Evolutionary conservation across 2,888 invertebrate species (phyloP), one percentile per base, ranked within the genome.

Genomic region (Luffia ferchaultella): DNA sequence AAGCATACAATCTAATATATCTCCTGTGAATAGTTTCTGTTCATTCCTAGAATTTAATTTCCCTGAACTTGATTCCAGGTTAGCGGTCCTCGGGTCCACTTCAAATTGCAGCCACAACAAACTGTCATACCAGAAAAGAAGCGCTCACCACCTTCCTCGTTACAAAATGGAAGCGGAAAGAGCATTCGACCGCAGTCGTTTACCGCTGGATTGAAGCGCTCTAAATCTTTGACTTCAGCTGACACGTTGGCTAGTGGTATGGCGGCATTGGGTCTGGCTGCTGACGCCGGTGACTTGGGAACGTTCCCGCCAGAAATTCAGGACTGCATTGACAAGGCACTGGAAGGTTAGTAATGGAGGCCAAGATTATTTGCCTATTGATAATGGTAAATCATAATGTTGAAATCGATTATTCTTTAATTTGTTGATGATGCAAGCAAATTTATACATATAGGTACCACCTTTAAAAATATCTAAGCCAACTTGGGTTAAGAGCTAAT

Each of bases 151-250:
- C 74, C 85, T 16, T 65, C 78, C 52, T 70, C 82, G 0, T 61
- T 82, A 15, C 69, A 75, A 50, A 83, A 83, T 53, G 82, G 82
- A 46, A 79, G 76, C 51, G 77, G 79, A 55, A 77, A 76, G 65
- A 76, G 73, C 58, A 63, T 78, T 53, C 73, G 80, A 42, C 77
- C 80, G 20, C 79, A 76, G 62, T 68, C 73, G 18, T 77, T 76
- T 62, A 64, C 78, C 46, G 71, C 82, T 12, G 76, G 86, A n/a
- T 70, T 93, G 54, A 93, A 94, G 75, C 86, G 94, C 46, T 93
- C 93, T 53, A 94, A 93, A 73, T 93, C 93, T 52, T 73, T 94
- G 60, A 92, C 92, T 9, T 90, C 93, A 0, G 89, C 92, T 0
- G 93, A 93, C 64, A 88, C 90, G 12, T 73, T 89, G 55, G 88